phyloP scores from a whole-genome alignment of 1,140 invertebrate genomes.

The Drosophila eugracilis region DNA sequence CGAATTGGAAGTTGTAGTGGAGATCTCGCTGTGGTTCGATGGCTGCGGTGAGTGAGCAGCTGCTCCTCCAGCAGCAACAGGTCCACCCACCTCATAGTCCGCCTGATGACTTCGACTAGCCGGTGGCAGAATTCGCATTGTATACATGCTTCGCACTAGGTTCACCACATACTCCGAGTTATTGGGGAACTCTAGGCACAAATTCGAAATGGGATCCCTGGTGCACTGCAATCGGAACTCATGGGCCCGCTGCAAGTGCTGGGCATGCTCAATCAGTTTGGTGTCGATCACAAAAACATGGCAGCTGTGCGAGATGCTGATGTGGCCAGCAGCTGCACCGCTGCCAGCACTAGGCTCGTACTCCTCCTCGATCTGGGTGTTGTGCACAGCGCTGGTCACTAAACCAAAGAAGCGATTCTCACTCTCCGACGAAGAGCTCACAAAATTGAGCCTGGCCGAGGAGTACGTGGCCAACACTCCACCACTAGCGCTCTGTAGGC shows the following conservation, averaged over 20 bases:
- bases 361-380: conserved; percentile 83
- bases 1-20: conserved; percentile 95
- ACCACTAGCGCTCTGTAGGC: conserved; percentile 89
- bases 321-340: conserved; percentile 42
- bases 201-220: conserved; percentile 88
- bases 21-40: conserved; percentile 92
- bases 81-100: conserved; percentile 41
- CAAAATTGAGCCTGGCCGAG: conserved; percentile 93
- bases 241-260: conserved; percentile 91
- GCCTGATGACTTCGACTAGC: conserved; percentile 60
- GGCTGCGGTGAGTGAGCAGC: conserved; percentile 91
- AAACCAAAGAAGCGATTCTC: conserved; percentile 96
- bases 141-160: conserved; percentile 89
- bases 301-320: conserved; percentile 92
- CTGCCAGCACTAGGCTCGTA: conserved; percentile 52
- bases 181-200: conserved; percentile 95
- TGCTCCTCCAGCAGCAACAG: conserved; percentile 21
- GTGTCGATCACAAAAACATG: conserved; percentile 98
- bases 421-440: conserved; percentile 94
- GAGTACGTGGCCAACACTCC: conserved; percentile 92
- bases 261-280: conserved; percentile 91
- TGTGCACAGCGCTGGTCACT: conserved; percentile 91
- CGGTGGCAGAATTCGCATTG: conserved; percentile 85
- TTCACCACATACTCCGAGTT: conserved; percentile 94
- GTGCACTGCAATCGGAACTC: conserved; percentile 93